Evolutionary conservation across 2,888 invertebrate genomes (phyloP), one percentile per base, ranked within the genome.

Genomic region (Elmis aenea): DNA sequence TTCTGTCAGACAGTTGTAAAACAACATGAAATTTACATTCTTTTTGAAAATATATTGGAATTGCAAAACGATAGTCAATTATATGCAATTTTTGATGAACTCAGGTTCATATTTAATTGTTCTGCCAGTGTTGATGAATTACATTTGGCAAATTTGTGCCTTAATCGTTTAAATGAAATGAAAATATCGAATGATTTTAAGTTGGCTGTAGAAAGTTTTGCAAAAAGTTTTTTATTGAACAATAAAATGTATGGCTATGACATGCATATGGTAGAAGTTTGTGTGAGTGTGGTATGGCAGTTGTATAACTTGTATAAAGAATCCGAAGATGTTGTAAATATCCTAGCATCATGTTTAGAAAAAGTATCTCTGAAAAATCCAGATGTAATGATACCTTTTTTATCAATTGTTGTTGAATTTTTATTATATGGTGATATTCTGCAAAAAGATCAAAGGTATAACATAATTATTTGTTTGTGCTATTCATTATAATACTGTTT

Each of bases 361-460:
- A 26, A 26, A 10, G 26, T 34, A 22, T 28, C 33, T 8, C 11
- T 20, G 5, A 28, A 33, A 20, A 36, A 21, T 31, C 9, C 16
- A 6, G 9, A 22, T 11, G 26, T 37, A 25, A 12, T 10, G 9
- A 13, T 9, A 20, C 3, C 10, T 15, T 55, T 73, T 34, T 51
- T 68, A 22, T 65, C 64, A 48, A 51, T 73, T 23, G 50, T 76
- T 26, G 59, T 67, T 39, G 70, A 73, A 31, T 66, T 73, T 24
- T 50, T 77, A 33, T 50, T 74, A 6, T 72, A 70, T 59, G 70
- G 72, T 27, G 67, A 70, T 29, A 66, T 74, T 8, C 66, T 67
- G 18, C 69, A 70, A 46, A 76, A 73, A 58, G 76, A 76, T 52
- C 72, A 74, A 52, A 74, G 73, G 77, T 75, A 58, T 51, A 38